Evolutionary conservation across 1,140 invertebrate genomes (phyloP).

Genomic region (Drosophila hydei): DNA sequence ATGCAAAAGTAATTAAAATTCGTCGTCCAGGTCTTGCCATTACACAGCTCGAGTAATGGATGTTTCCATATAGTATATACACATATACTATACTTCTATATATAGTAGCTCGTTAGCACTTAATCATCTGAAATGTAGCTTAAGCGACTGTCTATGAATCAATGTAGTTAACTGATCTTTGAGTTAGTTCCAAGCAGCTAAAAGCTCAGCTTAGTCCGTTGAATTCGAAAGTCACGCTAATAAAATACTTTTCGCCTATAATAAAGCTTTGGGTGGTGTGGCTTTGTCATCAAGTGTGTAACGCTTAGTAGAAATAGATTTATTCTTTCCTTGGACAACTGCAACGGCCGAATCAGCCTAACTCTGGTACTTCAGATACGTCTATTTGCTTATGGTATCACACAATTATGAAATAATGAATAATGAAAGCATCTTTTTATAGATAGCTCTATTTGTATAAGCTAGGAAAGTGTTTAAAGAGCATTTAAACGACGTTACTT

Average conservation of each 20-base stretch:
- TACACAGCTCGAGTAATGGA: conserved; percentile 14
- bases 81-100: conserved; percentile 5
- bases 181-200: background rate
- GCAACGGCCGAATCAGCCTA: background rate
- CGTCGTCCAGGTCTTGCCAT: conserved; percentile 2
- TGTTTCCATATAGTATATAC: conserved; percentile 20
- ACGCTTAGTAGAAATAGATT: background rate
- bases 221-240: conserved; percentile 23
- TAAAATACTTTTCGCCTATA: conserved; percentile 23
- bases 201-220: background rate
- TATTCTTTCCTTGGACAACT: background rate
- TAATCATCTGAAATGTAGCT: conserved; percentile 19
- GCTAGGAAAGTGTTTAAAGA: background rate
- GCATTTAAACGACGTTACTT: background rate
- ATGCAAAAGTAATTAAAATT: conserved; percentile 3
- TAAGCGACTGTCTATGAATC: background rate
- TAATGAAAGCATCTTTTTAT: no score
- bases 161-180: conserved; percentile 12
- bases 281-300: background rate
- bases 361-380: no score
- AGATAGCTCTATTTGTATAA: background rate
- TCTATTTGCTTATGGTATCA: no score
- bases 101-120: conserved; percentile 16
- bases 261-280: background rate
- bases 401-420: no score